Evolutionary conservation across 1,140 invertebrate genomes (phyloP), one percentile per base, ranked within the genome.

Genomic region (Batillaria attramentaria): DNA sequence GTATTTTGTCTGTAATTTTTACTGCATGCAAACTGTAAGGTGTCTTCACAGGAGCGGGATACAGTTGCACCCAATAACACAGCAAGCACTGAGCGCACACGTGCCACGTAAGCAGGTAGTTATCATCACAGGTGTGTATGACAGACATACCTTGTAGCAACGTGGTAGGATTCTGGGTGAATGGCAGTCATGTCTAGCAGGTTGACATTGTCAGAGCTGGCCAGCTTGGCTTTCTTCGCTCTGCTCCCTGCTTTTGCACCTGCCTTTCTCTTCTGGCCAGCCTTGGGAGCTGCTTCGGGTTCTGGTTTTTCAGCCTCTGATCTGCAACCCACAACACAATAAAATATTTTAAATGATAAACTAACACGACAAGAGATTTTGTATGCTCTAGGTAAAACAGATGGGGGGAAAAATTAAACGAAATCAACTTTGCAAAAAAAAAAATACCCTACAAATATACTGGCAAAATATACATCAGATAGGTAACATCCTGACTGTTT

Each of bases 121-220:
- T 13, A 50, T 13, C 10, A 50, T 10, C 10, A 50, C 46, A 13
- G 46, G 10, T 13, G 24, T 24, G 24, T 50, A 13, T 10, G 10
- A 13, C 46, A 1, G 20, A 43, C 79, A 43, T 72, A 85, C 92
- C 90, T 92, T 80, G 93, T 90, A 0, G 96, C 94, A 60, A 94
- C 86, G n/a, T 90, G 85, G 86, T 98, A 98, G 50, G 96, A 97
- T 89, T 97, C 96, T 0, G 97, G 97, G 93, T 98, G 97, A 81
- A 98, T 96, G 88, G 95, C 94, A 1, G 97, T 97, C 78, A 93
- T 93, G 89, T 98, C 97, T n/a, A 98, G 90, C 1, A 94, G 93
- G 84, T 96, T 95, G 18, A 87, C 87, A 8, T 92, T 87, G 78
- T 80, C n/a, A 5, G 75, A 66, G 24, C 37, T 81, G 68, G 83